Evolutionary conservation across 2,113 vertebrate species (phyloP).

Genomic region (Siphamia tubifer): DNA sequence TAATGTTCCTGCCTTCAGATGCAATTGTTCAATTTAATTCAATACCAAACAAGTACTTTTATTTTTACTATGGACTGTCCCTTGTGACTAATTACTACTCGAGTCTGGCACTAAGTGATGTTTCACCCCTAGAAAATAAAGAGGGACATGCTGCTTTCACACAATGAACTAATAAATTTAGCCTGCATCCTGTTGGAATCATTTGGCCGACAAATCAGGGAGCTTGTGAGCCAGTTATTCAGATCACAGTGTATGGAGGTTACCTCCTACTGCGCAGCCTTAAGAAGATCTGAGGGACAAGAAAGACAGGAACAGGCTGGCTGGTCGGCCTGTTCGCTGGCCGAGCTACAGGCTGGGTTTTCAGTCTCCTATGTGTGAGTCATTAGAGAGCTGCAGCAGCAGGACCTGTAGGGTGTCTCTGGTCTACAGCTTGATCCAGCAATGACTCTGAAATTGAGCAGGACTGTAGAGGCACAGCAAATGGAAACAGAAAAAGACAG

Average conservation of each 20-base stretch:
- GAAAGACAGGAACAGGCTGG: slow-evolving; percentile 33
- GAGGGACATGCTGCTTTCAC: slow-evolving; percentile 57
- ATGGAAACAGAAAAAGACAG: slow-evolving; percentile 38
- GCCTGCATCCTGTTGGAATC: slow-evolving; percentile 46
- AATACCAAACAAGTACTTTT: slow-evolving; percentile 66
- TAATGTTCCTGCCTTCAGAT: slow-evolving; percentile 34
- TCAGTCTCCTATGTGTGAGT: slow-evolving; percentile 52
- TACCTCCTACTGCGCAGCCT: slow-evolving; percentile 59
- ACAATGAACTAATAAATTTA: slow-evolving; percentile 38
- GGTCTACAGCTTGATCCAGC: slow-evolving; percentile 32
- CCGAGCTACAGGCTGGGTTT: slow-evolving; percentile 40
- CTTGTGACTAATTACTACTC: slow-evolving; percentile 69
- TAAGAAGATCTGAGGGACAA: slow-evolving; percentile 67
- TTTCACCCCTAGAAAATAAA: slow-evolving; percentile 62
- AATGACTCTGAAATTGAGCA: slow-evolving; percentile 48
- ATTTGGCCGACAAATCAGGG: slow-evolving; percentile 69
- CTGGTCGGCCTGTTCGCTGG: slow-evolving; percentile 36
- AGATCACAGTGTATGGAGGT: slow-evolving; percentile 70
- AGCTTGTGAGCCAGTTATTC: slow-evolving; percentile 58
- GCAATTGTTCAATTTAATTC: slow-evolving; percentile 64
- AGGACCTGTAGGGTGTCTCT: slow-evolving; percentile 52
- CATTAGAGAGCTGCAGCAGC: slow-evolving; percentile 59
- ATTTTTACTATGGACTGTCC: slow-evolving; percentile 64
- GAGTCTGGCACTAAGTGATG: slow-evolving; percentile 46
- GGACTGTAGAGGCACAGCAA: slow-evolving; percentile 37